A percentile compares a stretch with the other conserved stretches of the same genome.
Evolutionary conservation across 2,888 invertebrate species (phyloP).

Genomic region (Andrena bicolor): DNA sequence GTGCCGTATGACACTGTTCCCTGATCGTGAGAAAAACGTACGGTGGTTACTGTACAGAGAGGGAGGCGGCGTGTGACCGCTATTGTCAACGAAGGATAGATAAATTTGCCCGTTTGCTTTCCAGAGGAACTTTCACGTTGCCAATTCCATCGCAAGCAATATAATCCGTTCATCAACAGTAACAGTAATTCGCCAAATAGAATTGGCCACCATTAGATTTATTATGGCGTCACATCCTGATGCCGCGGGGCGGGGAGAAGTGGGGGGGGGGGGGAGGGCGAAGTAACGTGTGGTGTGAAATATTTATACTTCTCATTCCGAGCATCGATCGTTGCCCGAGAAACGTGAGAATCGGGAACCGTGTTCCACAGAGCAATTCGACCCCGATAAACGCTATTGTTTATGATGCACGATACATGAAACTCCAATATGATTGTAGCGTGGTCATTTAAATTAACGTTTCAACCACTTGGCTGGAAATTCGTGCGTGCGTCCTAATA

Average conservation of each 20-base stretch:
- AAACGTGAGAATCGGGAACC: neutral
- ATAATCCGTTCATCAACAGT: neutral
- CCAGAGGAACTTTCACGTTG: neutral
- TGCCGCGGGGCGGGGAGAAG: too few species aligned
- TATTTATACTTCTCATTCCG: neutral
- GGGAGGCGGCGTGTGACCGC: neutral
- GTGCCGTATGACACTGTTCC: neutral
- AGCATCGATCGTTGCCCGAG: neutral
- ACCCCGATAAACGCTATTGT: conserved; percentile 9
- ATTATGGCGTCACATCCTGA: neutral
- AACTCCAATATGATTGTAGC: neutral
- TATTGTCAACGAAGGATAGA: neutral
- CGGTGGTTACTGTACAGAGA: neutral
- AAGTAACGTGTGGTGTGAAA: neutral
- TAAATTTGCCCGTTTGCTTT: neutral
- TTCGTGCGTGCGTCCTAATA: neutral
- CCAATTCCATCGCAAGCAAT: neutral
- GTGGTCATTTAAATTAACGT: neutral
- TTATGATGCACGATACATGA: neutral
- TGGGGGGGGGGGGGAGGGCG: too few species aligned
- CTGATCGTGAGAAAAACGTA: conserved; percentile 8
- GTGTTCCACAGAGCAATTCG: neutral
- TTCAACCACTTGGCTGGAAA: neutral
- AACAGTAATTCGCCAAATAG: neutral
- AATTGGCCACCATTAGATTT: conserved; percentile 3